A percentile compares a stretch with the other conserved stretches of the same genome.
phyloP scores from a whole-genome alignment of 2,888 invertebrate genomes.

The Parnassius glacialis region DNA sequence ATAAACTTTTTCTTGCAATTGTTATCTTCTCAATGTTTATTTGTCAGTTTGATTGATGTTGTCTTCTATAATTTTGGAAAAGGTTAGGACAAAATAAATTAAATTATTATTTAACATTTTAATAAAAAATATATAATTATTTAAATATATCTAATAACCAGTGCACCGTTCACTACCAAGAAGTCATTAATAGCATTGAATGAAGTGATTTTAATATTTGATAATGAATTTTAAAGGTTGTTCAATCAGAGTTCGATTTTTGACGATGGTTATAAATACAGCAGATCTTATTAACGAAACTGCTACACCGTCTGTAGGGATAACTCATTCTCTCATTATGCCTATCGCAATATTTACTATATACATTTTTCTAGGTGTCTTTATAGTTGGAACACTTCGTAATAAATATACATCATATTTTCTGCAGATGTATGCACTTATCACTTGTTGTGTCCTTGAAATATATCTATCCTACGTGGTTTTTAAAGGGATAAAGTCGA shows the following conservation, averaged over 20 bases:
- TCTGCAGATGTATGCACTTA: constrained; percentile 52
- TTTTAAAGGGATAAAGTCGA: constrained; percentile 42
- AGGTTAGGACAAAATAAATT: too few species aligned
- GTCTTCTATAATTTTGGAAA: neutral
- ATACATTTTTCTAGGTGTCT: constrained; percentile 49
- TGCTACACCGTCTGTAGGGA: constrained; percentile 44
- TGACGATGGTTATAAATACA: constrained; percentile 56
- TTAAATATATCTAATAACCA: neutral
- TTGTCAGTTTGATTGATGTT: neutral
- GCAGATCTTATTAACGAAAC: constrained; percentile 61
- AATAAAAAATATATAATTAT: neutral
- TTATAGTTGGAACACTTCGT: constrained; percentile 40
- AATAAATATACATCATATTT: constrained; percentile 46
- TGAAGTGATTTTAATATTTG: constrained; percentile 39
- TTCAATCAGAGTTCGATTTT: constrained; percentile 50
- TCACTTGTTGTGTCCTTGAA: constrained; percentile 47
- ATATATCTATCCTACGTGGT: constrained; percentile 45
- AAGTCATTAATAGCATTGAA: constrained; percentile 24
- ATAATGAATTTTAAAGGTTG: constrained; percentile 49
- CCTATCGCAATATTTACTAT: constrained; percentile 56
- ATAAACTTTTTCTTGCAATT: neutral
- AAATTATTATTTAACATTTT: too few species aligned
- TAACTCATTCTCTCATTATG: constrained; percentile 53
- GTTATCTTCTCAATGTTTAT: neutral
- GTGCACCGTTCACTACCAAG: neutral